Percentiles rank a stretch among this genome's conserved stretches.
Conservation (phyloP, 1,140 invertebrate species). For the Globodera ellingtonae region DNA sequence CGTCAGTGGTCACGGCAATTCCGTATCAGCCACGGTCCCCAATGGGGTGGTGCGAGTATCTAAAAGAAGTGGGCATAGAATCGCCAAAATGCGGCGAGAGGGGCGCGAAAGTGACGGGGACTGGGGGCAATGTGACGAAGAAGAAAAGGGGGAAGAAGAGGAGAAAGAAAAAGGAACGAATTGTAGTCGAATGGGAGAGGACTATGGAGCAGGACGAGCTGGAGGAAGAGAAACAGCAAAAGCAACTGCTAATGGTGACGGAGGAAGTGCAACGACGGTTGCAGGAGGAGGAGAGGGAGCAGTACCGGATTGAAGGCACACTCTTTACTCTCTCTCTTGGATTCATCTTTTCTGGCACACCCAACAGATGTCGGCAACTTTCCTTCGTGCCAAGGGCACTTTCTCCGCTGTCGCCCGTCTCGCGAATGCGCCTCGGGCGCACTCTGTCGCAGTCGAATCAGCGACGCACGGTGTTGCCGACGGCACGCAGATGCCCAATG, state of each 20-base stretch:
- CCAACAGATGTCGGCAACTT: neutral
- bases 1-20: neutral
- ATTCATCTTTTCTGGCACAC: neutral
- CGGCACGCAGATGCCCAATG: neutral
- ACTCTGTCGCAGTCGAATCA: neutral
- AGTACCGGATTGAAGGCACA: neutral
- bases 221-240: neutral
- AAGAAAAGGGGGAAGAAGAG: too few species aligned
- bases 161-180: neutral
- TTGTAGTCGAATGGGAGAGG: neutral
- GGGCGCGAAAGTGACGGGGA: neutral
- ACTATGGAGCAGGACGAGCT: neutral
- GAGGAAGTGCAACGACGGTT: neutral
- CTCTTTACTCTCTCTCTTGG: neutral
- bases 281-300: neutral
- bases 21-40: neutral
- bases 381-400: neutral
- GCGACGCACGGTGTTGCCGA: neutral
- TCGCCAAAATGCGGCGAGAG: neutral
- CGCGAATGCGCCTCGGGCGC: neutral
- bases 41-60: constrained; percentile 1
- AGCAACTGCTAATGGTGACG: neutral
- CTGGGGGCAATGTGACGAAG: neutral
- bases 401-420: neutral
- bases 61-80: neutral